Base-by-base conservation (phyloP, 2,797 vertebrate genomes). In the Pseudochirops cupreus region DNA sequence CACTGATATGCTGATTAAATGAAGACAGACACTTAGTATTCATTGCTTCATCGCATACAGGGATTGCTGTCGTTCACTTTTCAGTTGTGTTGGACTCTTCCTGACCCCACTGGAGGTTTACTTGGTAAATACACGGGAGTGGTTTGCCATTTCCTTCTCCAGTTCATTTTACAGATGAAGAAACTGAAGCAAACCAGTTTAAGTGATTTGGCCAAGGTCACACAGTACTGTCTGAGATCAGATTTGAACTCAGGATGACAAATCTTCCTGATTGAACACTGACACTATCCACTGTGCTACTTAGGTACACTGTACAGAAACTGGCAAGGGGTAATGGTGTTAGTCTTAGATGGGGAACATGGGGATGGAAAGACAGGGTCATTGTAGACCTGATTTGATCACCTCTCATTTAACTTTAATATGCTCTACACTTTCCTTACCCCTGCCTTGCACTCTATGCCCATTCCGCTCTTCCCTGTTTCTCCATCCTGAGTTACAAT, bases 381-480 rank as follows among this genome's bases (percentile, higher is more conserved):
- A 1, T 21, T 58, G 4, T 39, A 28, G 59, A 58, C 29, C 91
- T 21, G 39, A 50, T 31, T 94, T 95, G 31, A 90, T 91, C n/a
- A 26, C 46, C 54, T 16, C 59, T 94, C 16, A 21, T 74, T 90
- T 59, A 82, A 92, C 6, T 82, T 82, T 82, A 82, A 9, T 39
- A 46, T 21, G 67, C 2, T 46, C 67, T 82, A 82, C 67, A 46
- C 12, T 21, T 93, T 94, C 16, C 57, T 67, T 92, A 67, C 39
- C 59, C 4, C 53, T 58, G 4, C 28, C 7, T 28, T 29, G 18
- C 96, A 95, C 18, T 53, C 93, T 92, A 67, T 96, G 56, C 29
- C n/a, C 90, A 95, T 96, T 94, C 93, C 92, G 95, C 95, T n/a
- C 1, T 87, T 39, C 33, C 14, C 58, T 58, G 26, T 67, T 53